Percentiles rank a stretch among this genome's conserved stretches.
Evolutionary conservation across 2,797 vertebrate genomes (phyloP).

Genomic region (Tangara arthus): DNA sequence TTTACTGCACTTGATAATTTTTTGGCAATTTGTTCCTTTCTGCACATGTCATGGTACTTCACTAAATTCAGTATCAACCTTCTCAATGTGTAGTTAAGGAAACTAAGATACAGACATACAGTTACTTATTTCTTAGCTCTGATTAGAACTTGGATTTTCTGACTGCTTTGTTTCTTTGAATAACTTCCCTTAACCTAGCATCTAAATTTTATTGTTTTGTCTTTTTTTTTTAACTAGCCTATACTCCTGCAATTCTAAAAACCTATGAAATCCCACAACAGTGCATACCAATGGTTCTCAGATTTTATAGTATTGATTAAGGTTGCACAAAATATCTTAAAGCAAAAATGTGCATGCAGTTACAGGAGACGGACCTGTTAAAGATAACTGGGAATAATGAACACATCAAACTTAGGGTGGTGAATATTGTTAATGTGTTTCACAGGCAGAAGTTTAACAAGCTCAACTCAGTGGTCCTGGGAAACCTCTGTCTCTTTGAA

Average conservation of each 20-base stretch:
- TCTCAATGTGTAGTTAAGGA: background rate
- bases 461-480: background rate
- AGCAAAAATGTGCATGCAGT: background rate
- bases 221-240: background rate
- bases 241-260: background rate
- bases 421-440: background rate
- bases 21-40: background rate
- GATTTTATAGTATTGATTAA: background rate
- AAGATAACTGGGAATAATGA: conserved; percentile 3
- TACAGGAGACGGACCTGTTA: background rate
- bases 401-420: background rate
- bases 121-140: background rate
- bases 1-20: background rate
- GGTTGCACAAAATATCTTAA: background rate
- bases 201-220: background rate
- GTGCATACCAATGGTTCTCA: background rate
- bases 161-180: background rate
- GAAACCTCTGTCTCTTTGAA: background rate
- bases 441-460: background rate
- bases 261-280: background rate
- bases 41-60: background rate
- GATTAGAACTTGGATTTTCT: background rate
- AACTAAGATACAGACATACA: background rate
- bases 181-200: background rate
- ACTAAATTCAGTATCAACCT: background rate